Evolutionary conservation across 2,888 invertebrate species (phyloP).

Genomic region (Drosophila macrothrix): DNA sequence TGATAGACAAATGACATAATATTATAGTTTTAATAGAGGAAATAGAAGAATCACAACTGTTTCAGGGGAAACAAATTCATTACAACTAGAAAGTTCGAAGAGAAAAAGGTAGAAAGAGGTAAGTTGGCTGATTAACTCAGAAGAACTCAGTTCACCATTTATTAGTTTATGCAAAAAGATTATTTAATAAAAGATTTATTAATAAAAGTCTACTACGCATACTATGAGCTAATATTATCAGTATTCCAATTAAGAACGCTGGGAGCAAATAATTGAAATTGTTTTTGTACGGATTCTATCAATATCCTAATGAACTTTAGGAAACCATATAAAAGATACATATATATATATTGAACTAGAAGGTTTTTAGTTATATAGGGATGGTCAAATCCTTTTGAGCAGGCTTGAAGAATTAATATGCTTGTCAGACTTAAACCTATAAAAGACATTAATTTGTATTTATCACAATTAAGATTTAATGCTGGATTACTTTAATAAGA

Average conservation of each 20-base stretch:
- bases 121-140: not conserved
- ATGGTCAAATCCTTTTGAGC: too few species aligned
- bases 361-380: too few species aligned
- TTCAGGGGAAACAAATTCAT: too few species aligned
- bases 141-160: not conserved
- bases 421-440: not conserved
- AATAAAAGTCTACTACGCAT: not conserved
- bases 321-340: not conserved
- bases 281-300: not conserved
- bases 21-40: not conserved
- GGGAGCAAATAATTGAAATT: not conserved
- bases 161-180: too few species aligned
- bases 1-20: not conserved
- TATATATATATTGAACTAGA: not conserved
- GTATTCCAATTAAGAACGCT: not conserved
- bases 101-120: not conserved
- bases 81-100: too few species aligned
- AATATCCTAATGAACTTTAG: not conserved
- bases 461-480: not conserved
- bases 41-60: not conserved
- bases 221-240: not conserved
- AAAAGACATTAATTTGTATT: too few species aligned
- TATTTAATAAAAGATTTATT: too few species aligned
- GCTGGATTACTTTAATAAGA: not conserved
- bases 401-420: not conserved